Conservation (phyloP, 2,113 vertebrate species). For the Gorsachius goisagi region DNA sequence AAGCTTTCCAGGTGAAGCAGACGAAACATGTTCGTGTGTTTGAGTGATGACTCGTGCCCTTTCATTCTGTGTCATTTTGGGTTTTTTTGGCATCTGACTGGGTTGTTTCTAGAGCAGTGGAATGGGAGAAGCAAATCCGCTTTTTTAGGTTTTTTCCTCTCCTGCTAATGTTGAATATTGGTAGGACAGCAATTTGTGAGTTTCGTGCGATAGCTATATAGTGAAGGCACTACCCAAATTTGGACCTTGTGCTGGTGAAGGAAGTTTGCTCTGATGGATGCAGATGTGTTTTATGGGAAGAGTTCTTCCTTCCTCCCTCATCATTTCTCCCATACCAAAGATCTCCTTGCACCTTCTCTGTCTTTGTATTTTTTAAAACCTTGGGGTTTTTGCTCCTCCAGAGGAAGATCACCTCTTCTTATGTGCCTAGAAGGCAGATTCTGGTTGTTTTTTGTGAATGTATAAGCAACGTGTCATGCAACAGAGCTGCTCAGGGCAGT, state of each 20-base stretch:
- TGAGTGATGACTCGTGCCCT: neutral
- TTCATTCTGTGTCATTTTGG: neutral
- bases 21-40: accelerated
- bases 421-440: neutral
- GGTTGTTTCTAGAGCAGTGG: neutral
- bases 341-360: neutral
- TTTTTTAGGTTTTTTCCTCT: neutral
- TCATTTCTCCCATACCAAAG: neutral
- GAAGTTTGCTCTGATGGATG: neutral
- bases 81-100: neutral
- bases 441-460: neutral
- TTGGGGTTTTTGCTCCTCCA: neutral
- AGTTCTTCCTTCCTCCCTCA: neutral
- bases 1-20: neutral
- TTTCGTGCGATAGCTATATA: neutral
- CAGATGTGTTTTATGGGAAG: neutral
- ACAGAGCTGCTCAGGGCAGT: neutral
- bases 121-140: neutral
- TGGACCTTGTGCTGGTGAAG: neutral
- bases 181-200: neutral
- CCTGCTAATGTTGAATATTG: neutral
- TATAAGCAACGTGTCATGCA: neutral
- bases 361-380: neutral
- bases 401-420: neutral
- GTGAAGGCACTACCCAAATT: neutral